Evolutionary conservation across 1,140 invertebrate species (phyloP).

Genomic region (Sogatella furcifera): DNA sequence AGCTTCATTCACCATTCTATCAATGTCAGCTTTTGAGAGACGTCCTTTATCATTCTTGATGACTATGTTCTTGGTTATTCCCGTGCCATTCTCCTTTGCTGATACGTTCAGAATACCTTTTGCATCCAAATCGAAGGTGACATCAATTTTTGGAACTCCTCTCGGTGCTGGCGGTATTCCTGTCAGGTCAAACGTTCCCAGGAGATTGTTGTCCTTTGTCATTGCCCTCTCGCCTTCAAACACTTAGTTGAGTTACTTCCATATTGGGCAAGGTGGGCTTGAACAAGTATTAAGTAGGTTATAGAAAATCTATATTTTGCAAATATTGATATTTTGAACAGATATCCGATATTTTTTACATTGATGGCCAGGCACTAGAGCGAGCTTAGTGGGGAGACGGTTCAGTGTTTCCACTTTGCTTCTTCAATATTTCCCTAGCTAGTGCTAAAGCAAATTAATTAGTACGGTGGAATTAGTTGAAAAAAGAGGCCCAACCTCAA

Average conservation of each 20-base stretch:
- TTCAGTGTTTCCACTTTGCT: too few relatives aligned
- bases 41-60: constrained; percentile 92
- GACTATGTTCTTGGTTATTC: constrained; percentile 62
- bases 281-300: too few relatives aligned
- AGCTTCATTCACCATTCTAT: constrained; percentile 75
- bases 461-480: too few relatives aligned
- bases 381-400: too few relatives aligned
- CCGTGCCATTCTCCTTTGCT: constrained; percentile 64
- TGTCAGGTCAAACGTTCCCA: constrained; percentile 64
- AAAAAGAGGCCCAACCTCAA: too few relatives aligned
- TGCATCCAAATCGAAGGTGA: constrained; percentile 68
- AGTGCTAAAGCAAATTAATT: too few relatives aligned
- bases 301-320: too few relatives aligned
- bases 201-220: constrained; percentile 66
- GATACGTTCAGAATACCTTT: constrained; percentile 73
- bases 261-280: too few relatives aligned
- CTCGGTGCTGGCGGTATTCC: constrained; percentile 74
- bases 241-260: constrained; percentile 61
- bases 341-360: too few relatives aligned
- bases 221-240: constrained; percentile 70
- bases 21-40: constrained; percentile 28
- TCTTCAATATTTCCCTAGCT: too few relatives aligned
- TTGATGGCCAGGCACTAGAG: too few relatives aligned
- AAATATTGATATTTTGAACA: too few relatives aligned
- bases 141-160: constrained; percentile 67